Conservation (phyloP, 2,797 vertebrate species). For the Hydrolagus colliei region DNA sequence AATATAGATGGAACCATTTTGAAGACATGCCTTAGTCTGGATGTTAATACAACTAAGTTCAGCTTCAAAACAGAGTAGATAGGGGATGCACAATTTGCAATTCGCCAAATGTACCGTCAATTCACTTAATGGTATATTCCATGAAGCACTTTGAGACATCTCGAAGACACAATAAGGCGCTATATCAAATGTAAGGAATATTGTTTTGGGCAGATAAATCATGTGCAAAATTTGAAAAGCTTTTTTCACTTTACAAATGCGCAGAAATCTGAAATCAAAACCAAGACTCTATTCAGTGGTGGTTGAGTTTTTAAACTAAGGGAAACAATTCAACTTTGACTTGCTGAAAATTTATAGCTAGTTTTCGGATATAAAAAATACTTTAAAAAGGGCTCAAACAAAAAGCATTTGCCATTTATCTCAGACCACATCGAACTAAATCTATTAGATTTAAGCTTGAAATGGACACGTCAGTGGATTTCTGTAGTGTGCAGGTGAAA, state of each 20-base stretch:
- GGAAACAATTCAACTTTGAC: not conserved
- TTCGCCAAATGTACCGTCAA: too few relatives aligned
- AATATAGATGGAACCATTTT: too few relatives aligned
- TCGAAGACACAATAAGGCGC: too few relatives aligned
- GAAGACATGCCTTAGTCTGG: too few relatives aligned
- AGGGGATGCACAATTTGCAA: too few relatives aligned
- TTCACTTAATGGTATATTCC: too few relatives aligned
- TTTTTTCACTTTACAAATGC: not conserved
- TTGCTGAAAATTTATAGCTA: not conserved
- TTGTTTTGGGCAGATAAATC: not conserved
- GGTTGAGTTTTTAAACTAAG: not conserved
- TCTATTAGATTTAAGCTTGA: conserved; percentile 1
- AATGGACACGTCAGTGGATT: conserved; percentile 19
- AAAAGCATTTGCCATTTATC: not conserved
- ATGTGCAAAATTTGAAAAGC: not conserved
- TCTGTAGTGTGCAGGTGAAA: not conserved
- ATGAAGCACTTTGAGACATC: too few relatives aligned
- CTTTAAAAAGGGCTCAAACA: conserved; percentile 19
- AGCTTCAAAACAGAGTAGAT: too few relatives aligned
- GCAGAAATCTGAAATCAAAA: not conserved
- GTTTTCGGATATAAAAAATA: not conserved
- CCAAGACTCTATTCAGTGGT: not conserved
- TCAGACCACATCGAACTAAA: not conserved
- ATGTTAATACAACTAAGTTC: too few relatives aligned
- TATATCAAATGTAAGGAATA: too few relatives aligned